A percentile compares a stretch with the other conserved stretches of the same genome.
Conservation (phyloP, 2,888 invertebrate species). For the Cremastinae sp. region DNA sequence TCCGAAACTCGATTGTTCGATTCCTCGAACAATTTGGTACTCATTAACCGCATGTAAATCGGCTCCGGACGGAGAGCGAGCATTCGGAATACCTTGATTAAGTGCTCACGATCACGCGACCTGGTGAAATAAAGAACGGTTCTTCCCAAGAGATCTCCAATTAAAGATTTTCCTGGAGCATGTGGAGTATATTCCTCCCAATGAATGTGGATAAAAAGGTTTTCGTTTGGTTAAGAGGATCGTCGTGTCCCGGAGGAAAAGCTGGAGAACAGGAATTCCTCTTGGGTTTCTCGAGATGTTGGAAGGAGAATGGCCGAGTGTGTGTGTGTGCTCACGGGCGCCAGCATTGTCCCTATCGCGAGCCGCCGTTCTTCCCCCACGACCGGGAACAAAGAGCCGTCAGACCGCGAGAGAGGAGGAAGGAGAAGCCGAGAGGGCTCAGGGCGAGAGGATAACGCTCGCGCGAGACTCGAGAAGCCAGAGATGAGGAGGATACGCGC, state of each 20-base stretch:
- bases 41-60: slow-evolving; percentile 12
- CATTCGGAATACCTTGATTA: slow-evolving; percentile 43
- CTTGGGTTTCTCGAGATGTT: slow-evolving; percentile 28
- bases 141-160: too few species aligned
- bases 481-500: slow-evolving; percentile 31
- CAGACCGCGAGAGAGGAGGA: slow-evolving; percentile 29
- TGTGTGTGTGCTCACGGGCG: slow-evolving; percentile 51
- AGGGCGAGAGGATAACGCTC: slow-evolving; percentile 17
- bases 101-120: slow-evolving; percentile 37
- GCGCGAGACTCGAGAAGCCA: slow-evolving; percentile 38
- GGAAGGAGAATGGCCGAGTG: too few species aligned
- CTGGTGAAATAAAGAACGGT: neutral
- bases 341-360: slow-evolving; percentile 55
- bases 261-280: slow-evolving; percentile 9
- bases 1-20: too few species aligned
- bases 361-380: slow-evolving; percentile 19
- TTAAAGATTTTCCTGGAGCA: too few species aligned
- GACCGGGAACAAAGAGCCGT: slow-evolving; percentile 55
- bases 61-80: slow-evolving; percentile 1
- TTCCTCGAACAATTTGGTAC: slow-evolving; percentile 17
- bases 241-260: neutral
- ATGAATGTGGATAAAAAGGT: too few species aligned
- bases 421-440: slow-evolving; percentile 19
- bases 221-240: too few species aligned
- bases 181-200: too few species aligned